Conservation (phyloP, 2,888 invertebrate genomes). For the Punctoribates punctum region DNA sequence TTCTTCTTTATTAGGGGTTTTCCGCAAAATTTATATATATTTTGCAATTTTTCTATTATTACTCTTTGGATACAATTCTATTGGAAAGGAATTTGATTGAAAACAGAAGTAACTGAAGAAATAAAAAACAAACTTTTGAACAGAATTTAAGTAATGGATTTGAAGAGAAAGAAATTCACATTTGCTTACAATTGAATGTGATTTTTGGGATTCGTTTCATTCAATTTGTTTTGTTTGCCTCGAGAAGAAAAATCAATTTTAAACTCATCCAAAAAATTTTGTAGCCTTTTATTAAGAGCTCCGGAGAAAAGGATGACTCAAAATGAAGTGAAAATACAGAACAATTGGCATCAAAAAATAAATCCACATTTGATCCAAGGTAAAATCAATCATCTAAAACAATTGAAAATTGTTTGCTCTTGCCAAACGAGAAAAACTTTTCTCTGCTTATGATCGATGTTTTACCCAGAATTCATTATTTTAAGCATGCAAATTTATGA, state of each 20-base stretch:
- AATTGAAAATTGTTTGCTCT: too few species aligned
- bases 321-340: not conserved
- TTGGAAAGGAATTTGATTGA: not conserved
- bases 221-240: slow-evolving; percentile 19
- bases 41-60: slow-evolving; percentile 5
- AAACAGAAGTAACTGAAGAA: slow-evolving; percentile 5
- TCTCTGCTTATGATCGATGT: too few species aligned
- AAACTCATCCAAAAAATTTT: slow-evolving; percentile 9
- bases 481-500: too few species aligned
- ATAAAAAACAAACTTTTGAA: not conserved
- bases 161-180: not conserved
- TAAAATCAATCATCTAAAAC: too few species aligned
- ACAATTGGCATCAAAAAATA: not conserved
- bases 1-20: not conserved
- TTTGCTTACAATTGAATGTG: not conserved
- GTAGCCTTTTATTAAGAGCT: not conserved
- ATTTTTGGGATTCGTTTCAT: not conserved
- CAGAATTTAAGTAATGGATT: slow-evolving; percentile 29
- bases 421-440: too few species aligned
- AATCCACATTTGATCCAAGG: too few species aligned
- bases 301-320: not conserved
- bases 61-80: not conserved
- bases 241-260: slow-evolving; percentile 10
- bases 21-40: not conserved
- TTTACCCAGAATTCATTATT: too few species aligned